phyloP scores from a whole-genome alignment of 2,888 invertebrate species.

The Drosophila kambysellisi region DNA sequence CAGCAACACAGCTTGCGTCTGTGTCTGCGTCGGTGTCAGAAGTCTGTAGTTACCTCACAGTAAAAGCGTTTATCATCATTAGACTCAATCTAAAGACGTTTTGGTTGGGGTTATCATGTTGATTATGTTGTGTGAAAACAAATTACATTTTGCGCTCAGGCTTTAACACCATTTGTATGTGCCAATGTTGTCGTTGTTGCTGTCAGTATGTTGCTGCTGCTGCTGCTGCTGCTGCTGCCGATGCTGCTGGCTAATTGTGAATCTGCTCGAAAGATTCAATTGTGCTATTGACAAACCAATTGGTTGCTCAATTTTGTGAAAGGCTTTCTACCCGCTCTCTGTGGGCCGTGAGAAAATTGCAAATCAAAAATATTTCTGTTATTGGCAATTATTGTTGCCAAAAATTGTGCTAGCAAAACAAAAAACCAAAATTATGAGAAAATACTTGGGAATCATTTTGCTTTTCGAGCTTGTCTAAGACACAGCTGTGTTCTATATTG shows the following conservation, averaged over 20 bases:
- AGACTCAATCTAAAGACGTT: conserved; percentile 85
- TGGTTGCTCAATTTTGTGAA: conserved; percentile 62
- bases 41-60: conserved; percentile 81
- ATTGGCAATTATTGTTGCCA: conserved; percentile 73
- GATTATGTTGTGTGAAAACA: conserved; percentile 86
- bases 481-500: conserved; percentile 78
- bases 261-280: conserved; percentile 67
- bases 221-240: conserved; percentile 13
- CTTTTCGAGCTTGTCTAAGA: conserved; percentile 29
- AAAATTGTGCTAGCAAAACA: conserved; percentile 46
- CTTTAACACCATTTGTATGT: conserved; percentile 73
- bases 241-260: conserved; percentile 68
- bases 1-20: conserved; percentile 16
- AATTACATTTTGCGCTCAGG: conserved; percentile 83
- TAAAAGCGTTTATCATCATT: conserved; percentile 85
- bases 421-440: conserved; percentile 42
- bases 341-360: conserved; percentile 74
- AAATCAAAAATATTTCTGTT: conserved; percentile 72
- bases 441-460: conserved; percentile 67
- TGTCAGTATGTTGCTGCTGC: conserved; percentile 37
- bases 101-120: conserved; percentile 84
- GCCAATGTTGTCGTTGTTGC: conserved; percentile 48
- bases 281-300: conserved; percentile 78
- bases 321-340: conserved; percentile 47
- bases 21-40: conserved; percentile 75